Evolutionary conservation across 1,140 invertebrate genomes (phyloP).

Genomic region (Akabosia matsudoensis): DNA sequence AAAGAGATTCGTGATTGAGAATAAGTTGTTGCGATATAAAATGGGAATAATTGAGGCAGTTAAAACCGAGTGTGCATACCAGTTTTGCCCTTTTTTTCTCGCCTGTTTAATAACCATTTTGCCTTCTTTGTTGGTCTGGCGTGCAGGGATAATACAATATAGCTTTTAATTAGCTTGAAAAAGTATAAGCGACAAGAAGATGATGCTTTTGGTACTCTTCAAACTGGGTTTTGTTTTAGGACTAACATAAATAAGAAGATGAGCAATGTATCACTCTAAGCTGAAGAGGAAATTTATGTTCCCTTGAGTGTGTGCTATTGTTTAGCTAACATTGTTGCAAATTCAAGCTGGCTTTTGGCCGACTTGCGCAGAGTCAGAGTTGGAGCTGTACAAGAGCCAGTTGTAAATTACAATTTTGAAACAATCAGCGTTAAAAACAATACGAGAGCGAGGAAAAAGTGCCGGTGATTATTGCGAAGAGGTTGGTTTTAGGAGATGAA

Average conservation of each 20-base stretch:
- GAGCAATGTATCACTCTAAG: not conserved
- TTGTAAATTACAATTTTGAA: not conserved
- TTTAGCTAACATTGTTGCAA: not conserved
- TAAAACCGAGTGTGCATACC: not conserved
- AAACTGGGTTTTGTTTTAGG: too few species aligned
- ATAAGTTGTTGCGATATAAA: not conserved
- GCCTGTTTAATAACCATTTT: slow-evolving; percentile 6
- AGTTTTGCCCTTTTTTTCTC: slow-evolving; percentile 10
- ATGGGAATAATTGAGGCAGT: not conserved
- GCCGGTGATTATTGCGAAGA: not conserved
- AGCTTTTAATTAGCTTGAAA: not conserved
- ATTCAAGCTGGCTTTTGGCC: not conserved
- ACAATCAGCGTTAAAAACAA: not conserved
- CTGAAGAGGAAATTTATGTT: not conserved
- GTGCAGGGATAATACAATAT: not conserved
- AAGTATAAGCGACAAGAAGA: not conserved
- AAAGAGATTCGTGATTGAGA: not conserved
- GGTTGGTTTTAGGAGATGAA: not conserved
- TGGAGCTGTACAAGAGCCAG: not conserved
- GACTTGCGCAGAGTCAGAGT: not conserved
- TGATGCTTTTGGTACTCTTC: too few species aligned
- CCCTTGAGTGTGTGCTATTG: too few species aligned
- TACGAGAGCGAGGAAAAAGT: not conserved
- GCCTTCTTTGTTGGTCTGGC: not conserved
- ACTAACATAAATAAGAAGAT: too few species aligned